phyloP scores from a whole-genome alignment of 1,140 invertebrate genomes.

The Heliconius eleuchia region DNA sequence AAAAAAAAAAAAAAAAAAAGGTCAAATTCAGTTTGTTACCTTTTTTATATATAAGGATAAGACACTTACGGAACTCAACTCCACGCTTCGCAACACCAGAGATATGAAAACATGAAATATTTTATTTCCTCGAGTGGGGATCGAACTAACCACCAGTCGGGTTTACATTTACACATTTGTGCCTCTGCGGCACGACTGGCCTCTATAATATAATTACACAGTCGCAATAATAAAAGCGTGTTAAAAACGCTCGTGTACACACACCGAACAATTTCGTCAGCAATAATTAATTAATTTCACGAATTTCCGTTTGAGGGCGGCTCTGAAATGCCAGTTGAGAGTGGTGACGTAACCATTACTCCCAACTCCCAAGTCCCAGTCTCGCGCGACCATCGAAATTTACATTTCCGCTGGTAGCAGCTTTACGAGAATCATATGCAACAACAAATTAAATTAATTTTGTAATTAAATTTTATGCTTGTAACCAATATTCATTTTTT shows the following conservation, averaged over 20 bases:
- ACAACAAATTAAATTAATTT: not conserved
- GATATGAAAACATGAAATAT: too few species aligned
- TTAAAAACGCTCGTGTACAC: constrained; percentile 5
- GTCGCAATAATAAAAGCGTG: too few species aligned
- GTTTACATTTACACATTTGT: too few species aligned
- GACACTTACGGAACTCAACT: too few species aligned
- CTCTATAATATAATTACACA: too few species aligned
- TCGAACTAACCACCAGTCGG: too few species aligned
- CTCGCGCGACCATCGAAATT: constrained; percentile 5
- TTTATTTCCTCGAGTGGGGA: too few species aligned
- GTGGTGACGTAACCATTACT: constrained; percentile 13
- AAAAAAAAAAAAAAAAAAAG: too few species aligned
- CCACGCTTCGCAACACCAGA: too few species aligned
- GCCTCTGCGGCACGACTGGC: too few species aligned
- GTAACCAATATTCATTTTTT: not conserved
- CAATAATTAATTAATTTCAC: constrained; percentile 39
- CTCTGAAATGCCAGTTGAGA: not conserved
- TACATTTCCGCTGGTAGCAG: not conserved
- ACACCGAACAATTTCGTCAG: constrained; percentile 17
- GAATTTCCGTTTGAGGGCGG: not conserved
- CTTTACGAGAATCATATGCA: constrained; percentile 2
- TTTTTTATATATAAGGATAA: too few species aligned
- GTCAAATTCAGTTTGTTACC: too few species aligned
- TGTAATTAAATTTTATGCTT: not conserved
- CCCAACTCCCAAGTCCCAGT: not conserved